phyloP scores from a whole-genome alignment of 2,888 invertebrate species.

The Clepsis dumicolana region DNA sequence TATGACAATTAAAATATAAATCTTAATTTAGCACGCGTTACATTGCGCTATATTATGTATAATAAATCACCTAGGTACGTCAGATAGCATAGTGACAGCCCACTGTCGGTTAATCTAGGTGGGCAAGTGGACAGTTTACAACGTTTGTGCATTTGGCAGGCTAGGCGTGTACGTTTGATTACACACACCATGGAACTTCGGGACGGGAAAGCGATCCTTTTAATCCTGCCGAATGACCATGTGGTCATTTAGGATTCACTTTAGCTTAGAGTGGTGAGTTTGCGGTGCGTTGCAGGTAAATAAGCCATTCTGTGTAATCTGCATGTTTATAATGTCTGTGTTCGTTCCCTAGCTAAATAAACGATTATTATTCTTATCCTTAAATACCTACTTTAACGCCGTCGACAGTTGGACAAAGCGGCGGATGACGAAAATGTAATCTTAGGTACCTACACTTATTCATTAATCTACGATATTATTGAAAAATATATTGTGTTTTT shows the following conservation, averaged over 20 bases:
- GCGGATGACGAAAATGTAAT: too few relatives aligned
- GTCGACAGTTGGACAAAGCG: too few relatives aligned
- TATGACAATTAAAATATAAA: background rate
- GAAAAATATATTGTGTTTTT: too few relatives aligned
- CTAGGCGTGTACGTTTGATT: conserved; percentile 57
- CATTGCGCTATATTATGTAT: conserved; percentile 1
- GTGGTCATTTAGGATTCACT: conserved; percentile 45
- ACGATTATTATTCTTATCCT: too few relatives aligned
- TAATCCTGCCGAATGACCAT: conserved; percentile 62
- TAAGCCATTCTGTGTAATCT: too few relatives aligned
- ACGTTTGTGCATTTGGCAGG: conserved; percentile 70
- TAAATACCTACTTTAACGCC: too few relatives aligned
- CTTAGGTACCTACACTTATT: too few relatives aligned
- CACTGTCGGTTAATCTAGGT: conserved; percentile 41
- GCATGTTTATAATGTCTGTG: too few relatives aligned
- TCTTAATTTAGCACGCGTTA: background rate
- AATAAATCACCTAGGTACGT: conserved; percentile 18
- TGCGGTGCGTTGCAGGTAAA: background rate
- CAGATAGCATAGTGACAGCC: conserved; percentile 9
- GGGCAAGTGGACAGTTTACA: conserved; percentile 65
- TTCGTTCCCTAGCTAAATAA: too few relatives aligned
- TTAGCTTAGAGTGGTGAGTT: background rate
- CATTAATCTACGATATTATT: too few relatives aligned
- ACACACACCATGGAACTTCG: conserved; percentile 60
- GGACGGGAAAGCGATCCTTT: conserved; percentile 63